Percentiles rank a stretch among this genome's conserved stretches.
phyloP scores from a whole-genome alignment of 2,888 invertebrate genomes.

The Lasius platythorax region DNA sequence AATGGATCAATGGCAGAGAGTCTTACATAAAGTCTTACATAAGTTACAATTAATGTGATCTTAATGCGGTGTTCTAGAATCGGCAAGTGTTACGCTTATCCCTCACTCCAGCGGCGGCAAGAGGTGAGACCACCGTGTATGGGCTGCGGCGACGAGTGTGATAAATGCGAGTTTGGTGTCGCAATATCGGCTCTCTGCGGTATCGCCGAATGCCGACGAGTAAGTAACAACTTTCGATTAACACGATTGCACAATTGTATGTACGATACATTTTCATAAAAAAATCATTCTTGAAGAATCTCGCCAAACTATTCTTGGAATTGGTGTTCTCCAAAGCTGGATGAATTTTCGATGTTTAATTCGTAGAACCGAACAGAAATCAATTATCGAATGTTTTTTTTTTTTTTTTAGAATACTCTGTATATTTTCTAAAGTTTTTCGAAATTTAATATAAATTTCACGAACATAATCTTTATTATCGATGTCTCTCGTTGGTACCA shows the following conservation, averaged over 20 bases:
- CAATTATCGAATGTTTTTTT: background rate
- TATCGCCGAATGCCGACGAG: conserved; percentile 75
- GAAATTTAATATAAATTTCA: background rate
- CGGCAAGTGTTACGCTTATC: conserved; percentile 74
- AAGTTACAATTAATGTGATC: background rate
- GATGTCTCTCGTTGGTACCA: background rate
- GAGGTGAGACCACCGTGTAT: conserved; percentile 70
- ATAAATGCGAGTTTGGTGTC: conserved; percentile 77
- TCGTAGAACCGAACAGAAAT: background rate
- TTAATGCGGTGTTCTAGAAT: conserved; percentile 45
- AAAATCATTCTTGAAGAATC: background rate
- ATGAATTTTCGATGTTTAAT: background rate
- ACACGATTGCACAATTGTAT: background rate
- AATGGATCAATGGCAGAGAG: background rate
- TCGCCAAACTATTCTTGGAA: background rate
- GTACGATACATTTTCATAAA: background rate
- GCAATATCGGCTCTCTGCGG: conserved; percentile 74
- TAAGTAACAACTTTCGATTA: conserved; percentile 35
- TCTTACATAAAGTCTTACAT: background rate
- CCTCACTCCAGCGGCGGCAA: conserved; percentile 73
- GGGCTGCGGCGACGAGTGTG: conserved; percentile 77
- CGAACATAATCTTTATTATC: background rate
- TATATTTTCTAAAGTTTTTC: background rate
- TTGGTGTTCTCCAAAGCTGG: background rate
- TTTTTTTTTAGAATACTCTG: background rate